phyloP scores from a whole-genome alignment of 2,888 invertebrate species.

The Caenorhabditis virilis region DNA sequence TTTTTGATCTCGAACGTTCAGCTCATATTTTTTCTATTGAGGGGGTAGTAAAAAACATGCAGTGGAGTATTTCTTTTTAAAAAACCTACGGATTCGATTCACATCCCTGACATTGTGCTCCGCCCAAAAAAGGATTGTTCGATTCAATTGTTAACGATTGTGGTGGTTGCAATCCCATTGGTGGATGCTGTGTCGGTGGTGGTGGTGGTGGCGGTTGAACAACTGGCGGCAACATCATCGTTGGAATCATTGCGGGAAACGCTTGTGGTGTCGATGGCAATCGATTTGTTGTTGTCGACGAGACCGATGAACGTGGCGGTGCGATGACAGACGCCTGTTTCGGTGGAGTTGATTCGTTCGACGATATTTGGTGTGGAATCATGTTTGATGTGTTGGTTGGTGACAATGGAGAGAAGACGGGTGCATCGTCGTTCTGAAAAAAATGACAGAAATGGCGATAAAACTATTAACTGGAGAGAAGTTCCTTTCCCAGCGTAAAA shows the following conservation, averaged over 20 bases:
- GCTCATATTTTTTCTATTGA: too few relatives aligned
- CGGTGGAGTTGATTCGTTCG: background rate
- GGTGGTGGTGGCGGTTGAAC: background rate
- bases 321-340: slow-evolving; percentile 12
- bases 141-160: background rate
- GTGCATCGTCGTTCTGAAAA: slow-evolving; percentile 39
- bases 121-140: background rate
- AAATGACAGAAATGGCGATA: too few relatives aligned
- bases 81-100: background rate
- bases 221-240: slow-evolving; percentile 1
- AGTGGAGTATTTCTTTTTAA: too few relatives aligned
- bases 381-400: slow-evolving; percentile 27
- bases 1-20: too few relatives aligned
- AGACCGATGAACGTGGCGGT: slow-evolving; percentile 19
- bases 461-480: too few relatives aligned
- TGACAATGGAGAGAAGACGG: slow-evolving; percentile 38
- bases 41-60: too few relatives aligned
- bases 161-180: background rate
- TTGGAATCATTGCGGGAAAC: slow-evolving; percentile 5
- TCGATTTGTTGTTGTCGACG: slow-evolving; percentile 9
- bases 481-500: too few relatives aligned
- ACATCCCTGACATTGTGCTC: slow-evolving; percentile 3
- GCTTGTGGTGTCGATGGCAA: too few relatives aligned
- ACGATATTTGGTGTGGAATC: slow-evolving; percentile 1
- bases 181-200: background rate